A percentile compares a stretch with the other conserved stretches of the same genome.
Conservation (phyloP, 1,140 invertebrate species). For the Samia ricini region DNA sequence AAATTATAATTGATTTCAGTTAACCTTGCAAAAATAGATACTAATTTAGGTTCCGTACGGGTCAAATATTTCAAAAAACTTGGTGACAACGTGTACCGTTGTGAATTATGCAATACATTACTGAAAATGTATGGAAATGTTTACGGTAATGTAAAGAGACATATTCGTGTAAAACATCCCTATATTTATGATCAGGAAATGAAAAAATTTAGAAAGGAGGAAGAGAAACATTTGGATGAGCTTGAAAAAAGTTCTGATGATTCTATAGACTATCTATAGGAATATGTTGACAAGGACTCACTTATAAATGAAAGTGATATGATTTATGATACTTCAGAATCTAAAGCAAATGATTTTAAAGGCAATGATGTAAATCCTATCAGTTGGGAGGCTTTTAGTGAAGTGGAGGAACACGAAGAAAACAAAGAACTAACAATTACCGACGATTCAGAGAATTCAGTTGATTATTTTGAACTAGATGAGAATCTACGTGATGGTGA, state of each 20-base stretch:
- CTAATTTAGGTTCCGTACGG: not conserved
- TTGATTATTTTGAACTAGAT: not conserved
- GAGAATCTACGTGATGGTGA: not conserved
- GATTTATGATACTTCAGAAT: not conserved
- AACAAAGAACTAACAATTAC: not conserved
- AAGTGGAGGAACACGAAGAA: not conserved
- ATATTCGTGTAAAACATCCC: conserved; percentile 5
- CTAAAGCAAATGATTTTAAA: not conserved
- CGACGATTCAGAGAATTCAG: not conserved
- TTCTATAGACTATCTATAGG: conserved; percentile 3
- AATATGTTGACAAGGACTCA: not conserved
- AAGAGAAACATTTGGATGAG: not conserved
- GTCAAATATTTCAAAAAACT: not conserved
- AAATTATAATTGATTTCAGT: no score
- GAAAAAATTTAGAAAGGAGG: not conserved
- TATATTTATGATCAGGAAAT: conserved; percentile 4
- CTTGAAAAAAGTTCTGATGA: not conserved
- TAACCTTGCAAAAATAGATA: no score
- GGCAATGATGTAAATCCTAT: not conserved
- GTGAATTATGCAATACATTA: not conserved
- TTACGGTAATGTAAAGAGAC: conserved; percentile 9
- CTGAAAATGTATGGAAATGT: not conserved
- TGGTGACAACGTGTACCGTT: not conserved
- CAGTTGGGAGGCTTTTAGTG: not conserved
- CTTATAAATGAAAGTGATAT: not conserved